A percentile compares a stretch with the other conserved stretches of the same genome.
These are phyloP conservation scores for Heliopora coerulea DNA, from an alignment of 92 coral and sea anemone genomes.

Conservation along the genomic window DNA sequence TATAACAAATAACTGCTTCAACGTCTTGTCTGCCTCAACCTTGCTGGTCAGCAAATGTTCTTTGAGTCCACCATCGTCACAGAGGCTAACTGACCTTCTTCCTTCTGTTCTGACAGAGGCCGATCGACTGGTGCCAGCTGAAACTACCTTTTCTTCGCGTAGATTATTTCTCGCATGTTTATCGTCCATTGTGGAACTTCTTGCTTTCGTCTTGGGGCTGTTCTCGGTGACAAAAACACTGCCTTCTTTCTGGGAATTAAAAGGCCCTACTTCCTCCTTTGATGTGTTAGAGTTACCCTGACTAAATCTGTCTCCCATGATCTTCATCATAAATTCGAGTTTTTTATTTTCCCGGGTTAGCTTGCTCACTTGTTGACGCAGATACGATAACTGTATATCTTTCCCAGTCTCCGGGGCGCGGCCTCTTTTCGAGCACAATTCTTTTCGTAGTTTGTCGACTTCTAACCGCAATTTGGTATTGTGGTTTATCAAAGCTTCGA, in stretches of 20 bases:
- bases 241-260: neutral
- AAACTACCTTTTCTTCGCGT: neutral
- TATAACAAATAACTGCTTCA: constrained; percentile 33
- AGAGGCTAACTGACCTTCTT: neutral
- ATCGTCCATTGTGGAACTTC: neutral
- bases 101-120: constrained; percentile 5
- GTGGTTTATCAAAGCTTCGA: constrained; percentile 21
- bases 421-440: neutral
- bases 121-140: constrained; percentile 11
- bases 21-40: constrained; percentile 25
- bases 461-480: constrained; percentile 22
- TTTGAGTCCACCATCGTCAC: neutral
- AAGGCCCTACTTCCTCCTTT: neutral
- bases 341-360: constrained; percentile 31
- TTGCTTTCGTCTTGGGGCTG: neutral
- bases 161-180: neutral
- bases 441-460: constrained; percentile 6
- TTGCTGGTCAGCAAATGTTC: constrained; percentile 28
- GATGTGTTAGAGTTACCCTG: neutral
- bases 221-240: neutral
- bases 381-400: constrained; percentile 21
- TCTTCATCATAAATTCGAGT: constrained; percentile 36
- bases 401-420: constrained; percentile 3
- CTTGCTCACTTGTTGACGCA: constrained; percentile 33
- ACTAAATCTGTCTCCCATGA: constrained; percentile 38